Conservation (phyloP, 2,888 invertebrate species). For the Polydrusus pterygomalis region DNA sequence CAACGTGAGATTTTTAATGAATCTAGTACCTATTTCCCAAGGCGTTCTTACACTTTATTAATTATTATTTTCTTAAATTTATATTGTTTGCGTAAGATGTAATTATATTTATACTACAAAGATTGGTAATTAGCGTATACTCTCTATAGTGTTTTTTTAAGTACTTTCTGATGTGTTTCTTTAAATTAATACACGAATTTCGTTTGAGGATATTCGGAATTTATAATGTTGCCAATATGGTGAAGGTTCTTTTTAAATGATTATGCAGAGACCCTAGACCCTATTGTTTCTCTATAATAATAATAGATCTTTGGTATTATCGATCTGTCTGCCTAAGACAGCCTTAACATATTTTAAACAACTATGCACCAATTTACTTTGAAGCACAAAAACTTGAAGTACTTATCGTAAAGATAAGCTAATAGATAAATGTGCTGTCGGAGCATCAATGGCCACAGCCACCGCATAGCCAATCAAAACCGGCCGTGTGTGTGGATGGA, state of each 20-base stretch:
- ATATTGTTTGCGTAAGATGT: background rate
- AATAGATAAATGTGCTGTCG: background rate
- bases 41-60: background rate
- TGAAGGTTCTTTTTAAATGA: too few relatives aligned
- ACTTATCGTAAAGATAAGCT: background rate
- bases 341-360: too few relatives aligned
- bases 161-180: too few relatives aligned
- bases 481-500: constrained; percentile 49
- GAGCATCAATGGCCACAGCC: background rate
- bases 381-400: too few relatives aligned
- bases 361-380: background rate
- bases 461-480: constrained; percentile 33
- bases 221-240: too few relatives aligned
- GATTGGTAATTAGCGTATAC: background rate
- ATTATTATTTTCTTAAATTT: background rate
- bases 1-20: background rate
- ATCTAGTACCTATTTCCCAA: background rate
- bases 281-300: too few relatives aligned
- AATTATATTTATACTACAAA: background rate
- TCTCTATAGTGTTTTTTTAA: too few relatives aligned
- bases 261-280: too few relatives aligned
- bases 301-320: too few relatives aligned
- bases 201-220: too few relatives aligned
- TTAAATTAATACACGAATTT: too few relatives aligned
- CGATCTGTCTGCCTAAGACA: too few relatives aligned